Evolutionary conservation across 92 coral and sea anemone genomes (phyloP), one percentile per base, ranked within the genome.

Genomic region (Siderastrea siderea): DNA sequence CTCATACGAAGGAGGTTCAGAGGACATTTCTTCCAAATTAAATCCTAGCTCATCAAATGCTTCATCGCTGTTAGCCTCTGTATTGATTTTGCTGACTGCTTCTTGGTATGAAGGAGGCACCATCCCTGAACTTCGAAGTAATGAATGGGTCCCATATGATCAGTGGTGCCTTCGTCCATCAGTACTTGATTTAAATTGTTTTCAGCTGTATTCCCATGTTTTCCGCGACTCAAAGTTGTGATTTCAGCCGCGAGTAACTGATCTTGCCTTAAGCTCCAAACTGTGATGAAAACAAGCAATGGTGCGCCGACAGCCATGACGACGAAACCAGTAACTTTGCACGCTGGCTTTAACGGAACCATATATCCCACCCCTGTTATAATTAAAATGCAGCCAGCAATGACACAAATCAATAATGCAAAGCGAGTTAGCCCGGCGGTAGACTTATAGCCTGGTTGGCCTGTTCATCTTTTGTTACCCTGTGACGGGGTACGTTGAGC

Each of bases 391-490:
- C n/a, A 17, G 17, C 71, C 71, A 44, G 17, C 43, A 3, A 66
- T 7, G 71, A 66, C 71, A 3, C 5, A 66, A 44, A 66, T 17
- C 4, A 66, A 19, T 9, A 19, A 65, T 12, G 52, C 1, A 10
- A 75, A 3, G 66, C 80, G 80, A 1, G 54, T 4, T 12, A 71
- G 77, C 3, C 77, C 12, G 54, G 75, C 17, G 15, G 43, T 13
- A 26, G 6, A 1, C 17, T 13, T 50, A 38, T 48, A 1, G 6
- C 12, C 38, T 71, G 43, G 77, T 49, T 16, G 7, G 3, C 11
- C 55, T n/a, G 77, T 71, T 19, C 77, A 71, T 71, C 77, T 49
- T 71, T 48, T 7, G 75, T 71, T 71, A 2, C 11, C 14, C 17
- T 47, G 54, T 47, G 17, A 12, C 49, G 74, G 14, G 7, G 2